Base-by-base conservation (phyloP, 2,797 vertebrate species). In the Tenualosa thibaudeaui region DNA sequence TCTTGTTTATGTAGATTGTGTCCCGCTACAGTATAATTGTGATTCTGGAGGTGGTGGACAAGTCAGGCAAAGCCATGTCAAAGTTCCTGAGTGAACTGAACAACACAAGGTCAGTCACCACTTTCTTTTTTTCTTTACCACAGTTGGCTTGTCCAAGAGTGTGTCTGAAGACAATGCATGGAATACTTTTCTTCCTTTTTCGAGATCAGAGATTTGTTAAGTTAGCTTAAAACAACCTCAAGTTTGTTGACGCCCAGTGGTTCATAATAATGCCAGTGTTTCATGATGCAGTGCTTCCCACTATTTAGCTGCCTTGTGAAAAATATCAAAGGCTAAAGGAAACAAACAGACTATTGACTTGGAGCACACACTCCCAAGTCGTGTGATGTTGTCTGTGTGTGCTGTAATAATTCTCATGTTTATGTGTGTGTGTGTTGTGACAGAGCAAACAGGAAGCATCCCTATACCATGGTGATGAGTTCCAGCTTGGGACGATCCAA, bases 21-120 rank as follows among this genome's bases (percentile, higher is more conserved):
- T 93, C 91, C 37, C 92, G 82, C 4, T 95, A 90, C 89, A 94
- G 92, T 54, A 71, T 95, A 46, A 88, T 93, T 75, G 22, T 95
- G n/a, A 83, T 95, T 0, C 89, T 94, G 78, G 94, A 95, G 87
- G 93, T 94, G 82, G 86, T 92, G 78, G 93, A 95, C 86, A 90
- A 90, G 83, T 88, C 82, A 0, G 92, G 92, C 1, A 84, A 89
- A 68, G 91, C 93, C 46, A 91, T 93, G 84, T 12, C 37, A 8
- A 87, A 3, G 0, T 91, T 95, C 75, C 88, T 91, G 0, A 9
- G 88, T 0, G 83, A 94, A 15, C 89, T 95, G 40, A 95, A 95
- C 88, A 89, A 17, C 3, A 82, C 81, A 1, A 2, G 81, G 93
- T 94, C 71, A 54, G 89, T 68, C 37, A 43, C 17, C 15, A 0